Percentiles rank a stretch among this genome's conserved stretches.
These are phyloP conservation scores for Sinotaia quadrata DNA, from an alignment of 2,888 invertebrate genomes.

Conservation along the genomic window DNA sequence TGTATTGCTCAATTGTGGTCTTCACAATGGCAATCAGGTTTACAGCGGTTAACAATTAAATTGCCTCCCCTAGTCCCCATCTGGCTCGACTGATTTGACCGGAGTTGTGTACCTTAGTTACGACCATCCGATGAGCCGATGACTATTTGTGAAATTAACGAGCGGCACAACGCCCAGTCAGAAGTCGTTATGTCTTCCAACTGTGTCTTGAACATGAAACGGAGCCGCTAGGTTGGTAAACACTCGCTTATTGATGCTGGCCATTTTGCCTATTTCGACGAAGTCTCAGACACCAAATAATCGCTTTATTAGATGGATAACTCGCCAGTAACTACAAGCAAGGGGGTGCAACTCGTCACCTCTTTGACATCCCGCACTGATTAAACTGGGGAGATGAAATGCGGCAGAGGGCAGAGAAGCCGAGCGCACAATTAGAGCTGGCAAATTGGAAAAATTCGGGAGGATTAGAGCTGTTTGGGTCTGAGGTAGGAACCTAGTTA, in stretches of 20 bases:
- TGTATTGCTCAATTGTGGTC: no score
- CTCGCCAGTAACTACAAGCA: slow-evolving; percentile 40
- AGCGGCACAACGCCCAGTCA: no score
- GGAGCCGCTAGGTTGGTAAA: slow-evolving; percentile 13
- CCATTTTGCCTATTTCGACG: slow-evolving; percentile 32
- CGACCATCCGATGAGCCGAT: no score
- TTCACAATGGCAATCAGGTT: no score
- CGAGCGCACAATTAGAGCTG: slow-evolving; percentile 39
- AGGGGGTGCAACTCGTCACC: slow-evolving; percentile 24
- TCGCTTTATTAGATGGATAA: slow-evolving; percentile 51
- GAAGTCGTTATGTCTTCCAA: no score
- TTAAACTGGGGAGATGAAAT: slow-evolving; percentile 33
- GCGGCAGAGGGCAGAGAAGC: slow-evolving; percentile 28
- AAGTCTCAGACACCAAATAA: slow-evolving; percentile 40
- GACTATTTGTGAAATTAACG: no score
- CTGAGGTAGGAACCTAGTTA: slow-evolving; percentile 37
- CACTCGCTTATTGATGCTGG: slow-evolving; percentile 33
- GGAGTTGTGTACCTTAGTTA: no score
- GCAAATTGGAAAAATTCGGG: slow-evolving; percentile 43
- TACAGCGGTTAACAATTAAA: no score
- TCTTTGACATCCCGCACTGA: slow-evolving; percentile 28
- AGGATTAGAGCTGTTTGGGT: slow-evolving; percentile 41
- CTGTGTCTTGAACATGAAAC: no score
- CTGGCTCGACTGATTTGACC: no score
- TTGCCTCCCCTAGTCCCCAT: no score